Conservation (phyloP, 1,140 invertebrate genomes). For the Papilio polytes region DNA sequence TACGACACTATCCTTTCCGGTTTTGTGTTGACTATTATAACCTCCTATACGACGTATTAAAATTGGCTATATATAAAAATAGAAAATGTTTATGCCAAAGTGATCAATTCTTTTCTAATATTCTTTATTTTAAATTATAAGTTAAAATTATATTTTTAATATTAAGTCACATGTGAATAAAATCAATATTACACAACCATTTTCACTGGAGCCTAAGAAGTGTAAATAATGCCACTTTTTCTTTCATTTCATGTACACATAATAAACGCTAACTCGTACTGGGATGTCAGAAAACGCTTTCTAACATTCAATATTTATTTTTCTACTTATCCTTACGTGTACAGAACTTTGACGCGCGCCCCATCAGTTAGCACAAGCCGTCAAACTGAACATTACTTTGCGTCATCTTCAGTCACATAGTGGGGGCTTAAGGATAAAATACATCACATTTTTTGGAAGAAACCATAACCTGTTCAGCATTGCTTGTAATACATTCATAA, state of each 20-base stretch:
- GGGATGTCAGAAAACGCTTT: conserved; percentile 78
- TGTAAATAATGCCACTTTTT: conserved; percentile 82
- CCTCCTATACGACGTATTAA: conserved; percentile 67
- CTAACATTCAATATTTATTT: conserved; percentile 82
- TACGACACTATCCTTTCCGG: conserved; percentile 63
- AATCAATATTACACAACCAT: conserved; percentile 50
- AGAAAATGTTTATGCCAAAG: conserved; percentile 66
- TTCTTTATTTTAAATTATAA: too few relatives aligned
- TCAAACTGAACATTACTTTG: conserved; percentile 65
- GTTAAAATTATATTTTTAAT: too few relatives aligned
- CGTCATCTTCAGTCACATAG: conserved; percentile 65
- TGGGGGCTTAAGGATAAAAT: conserved; percentile 79
- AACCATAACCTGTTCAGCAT: conserved; percentile 73
- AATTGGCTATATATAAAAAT: conserved; percentile 78
- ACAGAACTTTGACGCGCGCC: conserved; percentile 48
- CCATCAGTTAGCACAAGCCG: conserved; percentile 70
- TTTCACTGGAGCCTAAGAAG: conserved; percentile 55
- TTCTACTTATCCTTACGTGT: conserved; percentile 79
- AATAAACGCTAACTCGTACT: conserved; percentile 66
- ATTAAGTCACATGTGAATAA: too few relatives aligned
- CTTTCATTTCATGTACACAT: conserved; percentile 80
- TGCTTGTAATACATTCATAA: conserved; percentile 54
- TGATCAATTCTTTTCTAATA: too few relatives aligned
- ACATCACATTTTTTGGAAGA: conserved; percentile 73
- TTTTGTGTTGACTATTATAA: conserved; percentile 60